Conservation (phyloP, 2,113 vertebrate genomes). For the Syrrhaptes paradoxus region DNA sequence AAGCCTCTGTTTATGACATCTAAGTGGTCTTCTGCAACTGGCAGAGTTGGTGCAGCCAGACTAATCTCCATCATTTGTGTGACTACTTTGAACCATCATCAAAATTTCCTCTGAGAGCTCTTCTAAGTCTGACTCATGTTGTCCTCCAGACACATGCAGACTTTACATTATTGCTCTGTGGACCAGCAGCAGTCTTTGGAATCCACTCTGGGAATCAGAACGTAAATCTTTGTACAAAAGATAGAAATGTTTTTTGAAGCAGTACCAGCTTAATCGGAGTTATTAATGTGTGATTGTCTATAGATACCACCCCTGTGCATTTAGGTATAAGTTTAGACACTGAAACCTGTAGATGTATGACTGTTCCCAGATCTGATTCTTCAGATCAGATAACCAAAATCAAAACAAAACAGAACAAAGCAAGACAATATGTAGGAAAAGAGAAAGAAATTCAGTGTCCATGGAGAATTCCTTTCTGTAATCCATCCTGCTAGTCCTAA, state of each 20-base stretch:
- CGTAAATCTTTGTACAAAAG: not conserved
- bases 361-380: not conserved
- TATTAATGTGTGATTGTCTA: fast-evolving
- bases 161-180: fast-evolving
- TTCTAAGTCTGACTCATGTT: not conserved
- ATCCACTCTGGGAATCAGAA: not conserved
- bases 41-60: not conserved
- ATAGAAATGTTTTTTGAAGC: not conserved
- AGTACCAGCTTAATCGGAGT: not conserved
- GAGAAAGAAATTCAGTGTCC: not conserved
- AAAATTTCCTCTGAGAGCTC: not conserved
- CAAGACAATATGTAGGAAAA: not conserved
- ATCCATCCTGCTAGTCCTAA: not conserved
- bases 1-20: not conserved
- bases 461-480: not conserved
- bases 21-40: not conserved
- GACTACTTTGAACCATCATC: not conserved
- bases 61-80: not conserved
- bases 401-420: not conserved
- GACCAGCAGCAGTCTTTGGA: not conserved
- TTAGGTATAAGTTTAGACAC: not conserved
- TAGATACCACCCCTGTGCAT: not conserved
- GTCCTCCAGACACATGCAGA: not conserved
- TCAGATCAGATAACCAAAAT: not conserved
- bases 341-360: not conserved